Evolutionary conservation across 2,888 invertebrate genomes (phyloP), one percentile per base, ranked within the genome.

Genomic region (Andrena chrysosceles): DNA sequence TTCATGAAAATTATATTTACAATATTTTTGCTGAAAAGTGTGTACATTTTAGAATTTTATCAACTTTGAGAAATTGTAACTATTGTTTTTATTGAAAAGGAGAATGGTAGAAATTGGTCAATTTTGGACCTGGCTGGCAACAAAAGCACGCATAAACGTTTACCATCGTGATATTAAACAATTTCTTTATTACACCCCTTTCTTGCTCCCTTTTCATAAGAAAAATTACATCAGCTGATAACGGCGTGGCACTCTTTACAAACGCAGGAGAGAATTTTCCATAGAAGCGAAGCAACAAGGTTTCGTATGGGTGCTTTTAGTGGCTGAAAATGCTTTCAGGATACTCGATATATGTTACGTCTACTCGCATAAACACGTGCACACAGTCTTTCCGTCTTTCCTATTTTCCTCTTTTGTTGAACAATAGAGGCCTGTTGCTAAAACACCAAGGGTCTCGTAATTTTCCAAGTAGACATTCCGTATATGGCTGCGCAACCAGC

Each of bases 291-390:
- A 59, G 33, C 49, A 68, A 73, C 63, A 10, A 52, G 63, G 29
- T 81, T 73, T 71, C 56, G 72, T 63, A 56, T 59, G 13, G 69
- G 23, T 71, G 80, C 73, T 83, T 69, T 83, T 77, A 83, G 80
- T 72, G 62, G 54, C 23, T 72, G 76, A 77, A 79, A 80, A 83
- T 67, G 76, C 73, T 80, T 80, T 80, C 83, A 73, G 64, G 35
- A 69, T 79, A 71, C 74, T 62, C 75, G 75, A 77, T 80, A 74
- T 67, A 80, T 76, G 63, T 63, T 42, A 62, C 62, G 26, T 70
- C 33, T 23, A 13, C 16, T n/a, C 23, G 6, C 60, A 59, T 60
- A 49, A 52, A 63, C 42, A 49, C 31, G 20, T 48, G 64, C 52
- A 8, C 23, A 20, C 20, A 26, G 7, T 26, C 49, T 35, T 56